Evolutionary conservation across 2,113 vertebrate species (phyloP).

Genomic region (Tenrec ecaudatus): DNA sequence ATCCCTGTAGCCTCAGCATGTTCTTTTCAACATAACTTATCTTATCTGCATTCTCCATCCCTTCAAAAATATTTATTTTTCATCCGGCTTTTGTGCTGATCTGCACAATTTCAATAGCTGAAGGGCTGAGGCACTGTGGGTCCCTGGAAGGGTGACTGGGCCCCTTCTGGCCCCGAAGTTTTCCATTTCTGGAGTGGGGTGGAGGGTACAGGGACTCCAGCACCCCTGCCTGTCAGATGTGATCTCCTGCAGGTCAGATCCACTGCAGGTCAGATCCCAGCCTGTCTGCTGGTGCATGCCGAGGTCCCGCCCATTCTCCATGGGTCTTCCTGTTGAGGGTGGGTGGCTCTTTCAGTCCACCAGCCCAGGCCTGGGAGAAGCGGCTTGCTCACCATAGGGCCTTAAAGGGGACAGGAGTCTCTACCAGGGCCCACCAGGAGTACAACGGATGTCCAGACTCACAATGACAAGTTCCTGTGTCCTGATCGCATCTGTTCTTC

Average conservation of each 20-base stretch:
- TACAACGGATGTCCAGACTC: background rate
- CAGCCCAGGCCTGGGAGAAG: background rate
- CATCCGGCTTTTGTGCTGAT: slow-evolving; percentile 67
- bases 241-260: background rate
- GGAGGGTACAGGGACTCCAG: background rate
- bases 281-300: background rate
- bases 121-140: background rate
- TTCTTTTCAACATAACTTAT: slow-evolving; percentile 43
- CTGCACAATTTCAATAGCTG: slow-evolving; percentile 58
- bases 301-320: background rate
- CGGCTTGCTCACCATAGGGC: background rate
- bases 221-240: background rate
- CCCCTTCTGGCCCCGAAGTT: background rate
- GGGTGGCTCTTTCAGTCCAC: background rate
- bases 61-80: slow-evolving; percentile 73
- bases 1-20: background rate
- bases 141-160: background rate
- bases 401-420: fast-evolving
- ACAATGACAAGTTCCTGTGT: background rate
- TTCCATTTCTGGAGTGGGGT: fast-evolving
- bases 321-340: background rate
- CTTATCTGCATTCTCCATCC: slow-evolving; percentile 75
- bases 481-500: background rate
- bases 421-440: background rate
- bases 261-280: background rate